Conservation (phyloP, 2,797 vertebrate genomes). For the Lepidocolaptes lacrymiger region DNA sequence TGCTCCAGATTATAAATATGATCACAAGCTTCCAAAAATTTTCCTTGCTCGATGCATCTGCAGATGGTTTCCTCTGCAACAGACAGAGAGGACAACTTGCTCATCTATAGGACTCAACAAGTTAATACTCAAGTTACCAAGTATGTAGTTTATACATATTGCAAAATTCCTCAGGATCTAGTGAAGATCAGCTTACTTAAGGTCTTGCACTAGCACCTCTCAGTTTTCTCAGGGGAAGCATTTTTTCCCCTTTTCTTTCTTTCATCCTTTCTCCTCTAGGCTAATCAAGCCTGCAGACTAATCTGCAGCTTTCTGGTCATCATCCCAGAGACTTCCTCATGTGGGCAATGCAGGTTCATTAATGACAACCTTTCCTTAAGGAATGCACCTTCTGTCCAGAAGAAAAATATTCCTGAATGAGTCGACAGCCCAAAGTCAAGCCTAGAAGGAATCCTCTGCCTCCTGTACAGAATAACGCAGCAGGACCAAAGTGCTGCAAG, state of each 20-base stretch:
- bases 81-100: background rate
- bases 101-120: background rate
- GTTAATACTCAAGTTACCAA: background rate
- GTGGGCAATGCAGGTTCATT: background rate
- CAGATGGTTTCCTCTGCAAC: slow-evolving; percentile 55
- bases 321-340: background rate
- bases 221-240: background rate
- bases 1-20: background rate
- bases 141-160: background rate
- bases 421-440: background rate
- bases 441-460: background rate
- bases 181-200: background rate
- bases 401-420: background rate
- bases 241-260: background rate
- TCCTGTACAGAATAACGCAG: background rate
- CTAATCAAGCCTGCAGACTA: background rate
- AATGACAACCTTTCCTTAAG: background rate
- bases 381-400: background rate
- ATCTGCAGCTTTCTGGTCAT: background rate
- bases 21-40: slow-evolving; percentile 59
- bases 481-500: background rate
- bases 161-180: background rate
- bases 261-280: background rate
- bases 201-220: background rate
- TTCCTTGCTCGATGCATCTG: slow-evolving; percentile 23